These are phyloP conservation scores for Cosmia trapezina DNA, from an alignment of 2,888 invertebrate species.

Conservation along the genomic window DNA sequence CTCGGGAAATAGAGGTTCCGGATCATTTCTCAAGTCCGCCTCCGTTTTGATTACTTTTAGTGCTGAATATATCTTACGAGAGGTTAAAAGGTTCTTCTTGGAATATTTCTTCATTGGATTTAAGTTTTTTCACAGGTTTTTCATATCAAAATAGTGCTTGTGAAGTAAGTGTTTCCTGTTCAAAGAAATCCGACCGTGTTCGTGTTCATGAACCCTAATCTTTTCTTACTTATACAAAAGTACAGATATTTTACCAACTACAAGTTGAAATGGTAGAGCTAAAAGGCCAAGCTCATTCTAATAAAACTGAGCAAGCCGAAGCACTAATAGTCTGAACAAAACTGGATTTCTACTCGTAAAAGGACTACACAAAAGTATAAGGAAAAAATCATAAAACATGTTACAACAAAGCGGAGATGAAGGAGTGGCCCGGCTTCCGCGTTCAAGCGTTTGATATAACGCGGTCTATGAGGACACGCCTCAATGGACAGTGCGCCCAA, in stretches of 20 bases:
- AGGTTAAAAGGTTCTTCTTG: conserved; percentile 7
- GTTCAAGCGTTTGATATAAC: conserved; percentile 55
- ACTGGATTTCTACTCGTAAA: conserved; percentile 25
- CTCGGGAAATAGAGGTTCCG: conserved; percentile 25
- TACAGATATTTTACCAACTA: background rate
- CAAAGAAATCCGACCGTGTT: background rate
- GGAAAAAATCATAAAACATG: conserved; percentile 48
- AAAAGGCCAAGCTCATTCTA: conserved; percentile 9
- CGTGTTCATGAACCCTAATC: background rate
- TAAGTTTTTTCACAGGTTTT: background rate
- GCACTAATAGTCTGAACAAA: conserved; percentile 32
- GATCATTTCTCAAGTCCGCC: conserved; percentile 44
- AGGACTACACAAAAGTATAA: conserved; percentile 39
- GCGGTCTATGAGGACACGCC: conserved; percentile 58
- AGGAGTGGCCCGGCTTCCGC: conserved; percentile 44
- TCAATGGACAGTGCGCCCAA: conserved; percentile 63
- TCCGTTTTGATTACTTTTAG: conserved; percentile 44
- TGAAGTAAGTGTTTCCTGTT: background rate
- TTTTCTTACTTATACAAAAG: conserved; percentile 6
- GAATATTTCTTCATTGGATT: background rate
- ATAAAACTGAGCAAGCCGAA: conserved; percentile 12
- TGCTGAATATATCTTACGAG: conserved; percentile 26
- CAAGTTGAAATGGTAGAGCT: conserved; percentile 13
- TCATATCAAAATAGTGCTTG: background rate
- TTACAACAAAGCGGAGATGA: conserved; percentile 53